Evolutionary conservation across 2,113 vertebrate species (phyloP).

Genomic region (Collichthys lucidus): DNA sequence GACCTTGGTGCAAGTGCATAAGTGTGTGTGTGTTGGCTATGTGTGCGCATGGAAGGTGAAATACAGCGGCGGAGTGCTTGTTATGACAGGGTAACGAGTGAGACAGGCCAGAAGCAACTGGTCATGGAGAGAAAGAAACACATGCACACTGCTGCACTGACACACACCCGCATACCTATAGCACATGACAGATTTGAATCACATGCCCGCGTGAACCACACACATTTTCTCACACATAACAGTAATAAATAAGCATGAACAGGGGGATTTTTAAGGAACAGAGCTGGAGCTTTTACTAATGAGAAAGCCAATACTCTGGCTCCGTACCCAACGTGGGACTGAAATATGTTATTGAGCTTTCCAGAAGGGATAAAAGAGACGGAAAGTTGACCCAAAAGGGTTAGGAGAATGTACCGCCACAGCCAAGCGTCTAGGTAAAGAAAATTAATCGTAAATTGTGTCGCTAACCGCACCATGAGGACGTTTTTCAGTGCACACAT

Average conservation of each 20-base stretch:
- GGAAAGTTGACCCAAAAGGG: conserved; percentile 51
- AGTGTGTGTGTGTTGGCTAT: conserved; percentile 50
- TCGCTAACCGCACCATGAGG: conserved; percentile 39
- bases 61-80: conserved; percentile 67
- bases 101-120: conserved; percentile 76
- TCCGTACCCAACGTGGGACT: conserved; percentile 29
- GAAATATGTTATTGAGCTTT: conserved; percentile 62
- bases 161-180: conserved; percentile 27
- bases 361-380: conserved; percentile 53
- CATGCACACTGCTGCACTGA: conserved; percentile 22
- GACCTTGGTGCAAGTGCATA: neutral
- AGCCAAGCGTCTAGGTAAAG: conserved; percentile 53
- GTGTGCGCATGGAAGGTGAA: conserved; percentile 54
- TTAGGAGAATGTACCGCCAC: conserved; percentile 27
- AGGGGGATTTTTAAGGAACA: conserved; percentile 32
- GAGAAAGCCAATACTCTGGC: conserved; percentile 69
- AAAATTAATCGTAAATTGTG: conserved; percentile 62
- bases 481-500: conserved; percentile 24
- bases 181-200: conserved; percentile 50
- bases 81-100: conserved; percentile 82
- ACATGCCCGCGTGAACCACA: conserved; percentile 33
- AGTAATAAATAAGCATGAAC: conserved; percentile 58
- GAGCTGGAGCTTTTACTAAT: conserved; percentile 53
- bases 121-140: conserved; percentile 56
- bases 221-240: conserved; percentile 41